Base-by-base conservation (phyloP, 2,113 vertebrate species). In the Toxotes jaculatrix region DNA sequence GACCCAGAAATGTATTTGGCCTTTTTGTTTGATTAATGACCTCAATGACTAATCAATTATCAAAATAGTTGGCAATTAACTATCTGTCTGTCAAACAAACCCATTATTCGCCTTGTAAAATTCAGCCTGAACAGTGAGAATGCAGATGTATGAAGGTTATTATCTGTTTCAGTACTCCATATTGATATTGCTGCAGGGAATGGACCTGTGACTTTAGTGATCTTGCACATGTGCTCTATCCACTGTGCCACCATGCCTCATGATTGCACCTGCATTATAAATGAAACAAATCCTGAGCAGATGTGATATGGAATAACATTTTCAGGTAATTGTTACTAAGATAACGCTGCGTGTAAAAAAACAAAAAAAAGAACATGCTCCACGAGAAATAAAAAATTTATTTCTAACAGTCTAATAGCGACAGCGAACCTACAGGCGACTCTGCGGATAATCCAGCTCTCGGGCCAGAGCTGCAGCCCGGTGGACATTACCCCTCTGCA, bases 401-500 rank as follows among this genome's bases (percentile, higher is more conserved):
- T 77, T 34, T 60, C 23, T 31, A 51, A 56, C n/a, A 59, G 63
- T 57, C 27, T 32, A 7, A n/a, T 2, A 11, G 69, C 21, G 51
- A 79, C 60, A 32, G 27, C 0, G 19, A 51, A 72, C 49, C 43
- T 32, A 32, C 36, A 7, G 53, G 45, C 14, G 9, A 32, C 60
- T 61, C 27, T 27, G 53, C 14, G 1, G 36, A 71, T 27, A 63
- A 36, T 77, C 34, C 61, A 74, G 40, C 27, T 40, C 56, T 73
- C 17, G 34, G 34, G 85, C 56, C 68, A 31, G 62, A 79, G 57
- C 74, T 42, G 69, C 74, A 73, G 62, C 31, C 53, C 23, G 23
- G 53, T 76, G 79, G 86, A 88, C 86, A 80, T 57, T 77, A 78
- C 51, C 86, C 55, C 51, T 83, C 76, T 45, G 85, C 49, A 16